Conservation (phyloP, 2,888 invertebrate species). For the Pecten maximus region DNA sequence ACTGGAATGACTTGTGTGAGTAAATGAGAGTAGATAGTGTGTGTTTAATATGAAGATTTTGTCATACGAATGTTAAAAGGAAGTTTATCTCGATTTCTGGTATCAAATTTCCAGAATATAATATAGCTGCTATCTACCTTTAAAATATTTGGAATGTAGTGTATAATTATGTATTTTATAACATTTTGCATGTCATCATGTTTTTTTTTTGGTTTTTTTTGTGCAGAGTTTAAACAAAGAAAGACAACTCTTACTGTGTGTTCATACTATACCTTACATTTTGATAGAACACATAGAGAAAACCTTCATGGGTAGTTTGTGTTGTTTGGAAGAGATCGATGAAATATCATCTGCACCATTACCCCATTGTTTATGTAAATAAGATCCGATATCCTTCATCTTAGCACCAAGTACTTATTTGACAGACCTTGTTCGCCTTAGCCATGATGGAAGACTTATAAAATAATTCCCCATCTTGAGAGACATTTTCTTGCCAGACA, state of each 20-base stretch:
- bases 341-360: too few relatives aligned
- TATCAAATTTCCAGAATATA: neutral
- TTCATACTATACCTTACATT: neutral
- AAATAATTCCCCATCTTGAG: too few relatives aligned
- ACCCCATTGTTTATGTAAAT: too few relatives aligned
- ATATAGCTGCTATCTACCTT: neutral
- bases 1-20: neutral
- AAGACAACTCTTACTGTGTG: neutral
- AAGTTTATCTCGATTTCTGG: neutral
- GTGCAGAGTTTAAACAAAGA: neutral
- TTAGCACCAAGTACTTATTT: too few relatives aligned
- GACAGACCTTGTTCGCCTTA: too few relatives aligned
- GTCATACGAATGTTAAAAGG: neutral
- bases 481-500: too few relatives aligned
- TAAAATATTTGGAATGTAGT: neutral
- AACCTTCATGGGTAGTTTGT: too few relatives aligned
- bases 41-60: neutral
- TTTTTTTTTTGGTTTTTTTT: neutral
- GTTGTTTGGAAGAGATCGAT: too few relatives aligned
- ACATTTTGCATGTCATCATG: neutral
- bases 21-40: neutral
- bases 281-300: neutral
- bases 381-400: too few relatives aligned
- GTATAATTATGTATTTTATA: neutral
- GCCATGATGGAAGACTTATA: too few relatives aligned